Evolutionary conservation across 2,888 invertebrate species (phyloP), one percentile per base, ranked within the genome.

Genomic region (Phanerotoma sp.): DNA sequence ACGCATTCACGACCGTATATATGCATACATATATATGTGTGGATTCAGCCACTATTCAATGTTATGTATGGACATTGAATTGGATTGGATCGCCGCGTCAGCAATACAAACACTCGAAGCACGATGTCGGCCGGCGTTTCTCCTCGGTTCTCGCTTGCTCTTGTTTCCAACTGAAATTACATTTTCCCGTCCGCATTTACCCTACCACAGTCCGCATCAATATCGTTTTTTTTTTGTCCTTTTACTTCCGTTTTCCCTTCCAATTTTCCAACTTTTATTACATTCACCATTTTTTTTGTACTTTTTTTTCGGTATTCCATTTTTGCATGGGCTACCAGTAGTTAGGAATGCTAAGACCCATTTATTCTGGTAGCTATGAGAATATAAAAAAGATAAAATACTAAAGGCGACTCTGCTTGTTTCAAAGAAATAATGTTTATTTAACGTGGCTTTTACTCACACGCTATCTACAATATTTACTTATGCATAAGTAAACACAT

Each of bases 51-150:
- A 47, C 58, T 56, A 60, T 58, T 56, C 57, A 55, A 58, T 58
- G 54, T 54, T n/a, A n/a, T n/a, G n/a, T n/a, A 67, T 63, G 70
- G 66, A 49, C 49, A 44, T 66, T 70, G 71, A 70, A 74, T 74
- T 73, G 75, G 73, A 75, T 72, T 75, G 74, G 74, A 75, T 72
- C 71, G 75, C 75, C 73, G 72, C 75, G 75, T 76, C 76, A 76
- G 76, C 75, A 76, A 74, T 75, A 75, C 75, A 76, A 76, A 76
- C 75, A 76, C 75, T 75, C 69, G 68, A 73, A 71, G 68, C 69
- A 70, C 75, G 72, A 74, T 74, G 75, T 72, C 75, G 75, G 72
- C 73, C 75, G 72, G 56, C 58, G 58, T 56, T 57, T 57, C 57
- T 51, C 35, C 32, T 48, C 52, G 38, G 47, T 57, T 46, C 47